Conservation (phyloP, 2,888 invertebrate genomes). For the Ischnura elegans region DNA sequence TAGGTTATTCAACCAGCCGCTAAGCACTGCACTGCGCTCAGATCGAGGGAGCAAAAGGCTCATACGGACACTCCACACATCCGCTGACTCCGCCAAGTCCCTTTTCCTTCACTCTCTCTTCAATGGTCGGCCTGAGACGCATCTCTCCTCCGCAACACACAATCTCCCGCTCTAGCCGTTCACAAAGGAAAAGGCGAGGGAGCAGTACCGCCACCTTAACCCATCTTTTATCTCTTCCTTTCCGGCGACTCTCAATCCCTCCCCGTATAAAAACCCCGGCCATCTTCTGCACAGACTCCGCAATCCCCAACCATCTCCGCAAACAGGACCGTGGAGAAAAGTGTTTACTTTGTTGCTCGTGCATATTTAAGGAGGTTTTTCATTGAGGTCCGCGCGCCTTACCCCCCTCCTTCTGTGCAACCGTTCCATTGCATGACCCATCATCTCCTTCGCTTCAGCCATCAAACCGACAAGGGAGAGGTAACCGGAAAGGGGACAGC, state of each 20-base stretch:
- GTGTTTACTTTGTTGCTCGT: slow-evolving; percentile 58
- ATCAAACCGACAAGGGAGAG: background rate
- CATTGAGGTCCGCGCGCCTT: slow-evolving; percentile 19
- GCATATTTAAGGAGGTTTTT: slow-evolving; percentile 52
- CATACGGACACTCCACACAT: background rate
- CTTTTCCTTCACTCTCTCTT: background rate
- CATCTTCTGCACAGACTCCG: background rate
- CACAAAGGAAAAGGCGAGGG: background rate
- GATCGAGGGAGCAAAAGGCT: background rate
- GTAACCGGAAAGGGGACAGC: background rate
- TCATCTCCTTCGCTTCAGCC: background rate
- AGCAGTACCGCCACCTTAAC: background rate
- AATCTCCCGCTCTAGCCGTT: background rate
- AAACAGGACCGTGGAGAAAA: slow-evolving; percentile 6
- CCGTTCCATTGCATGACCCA: background rate
- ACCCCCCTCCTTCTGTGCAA: background rate
- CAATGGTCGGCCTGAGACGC: background rate
- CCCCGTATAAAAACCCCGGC: background rate
- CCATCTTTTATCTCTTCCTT: slow-evolving; percentile 19
- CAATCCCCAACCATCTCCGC: slow-evolving; percentile 34
- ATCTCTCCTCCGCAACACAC: background rate
- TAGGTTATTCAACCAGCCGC: too few species aligned
- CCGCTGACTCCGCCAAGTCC: background rate
- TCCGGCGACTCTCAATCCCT: background rate
- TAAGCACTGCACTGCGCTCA: too few species aligned